phyloP scores from a whole-genome alignment of 1,140 invertebrate genomes.

The Solenopsis fugax region DNA sequence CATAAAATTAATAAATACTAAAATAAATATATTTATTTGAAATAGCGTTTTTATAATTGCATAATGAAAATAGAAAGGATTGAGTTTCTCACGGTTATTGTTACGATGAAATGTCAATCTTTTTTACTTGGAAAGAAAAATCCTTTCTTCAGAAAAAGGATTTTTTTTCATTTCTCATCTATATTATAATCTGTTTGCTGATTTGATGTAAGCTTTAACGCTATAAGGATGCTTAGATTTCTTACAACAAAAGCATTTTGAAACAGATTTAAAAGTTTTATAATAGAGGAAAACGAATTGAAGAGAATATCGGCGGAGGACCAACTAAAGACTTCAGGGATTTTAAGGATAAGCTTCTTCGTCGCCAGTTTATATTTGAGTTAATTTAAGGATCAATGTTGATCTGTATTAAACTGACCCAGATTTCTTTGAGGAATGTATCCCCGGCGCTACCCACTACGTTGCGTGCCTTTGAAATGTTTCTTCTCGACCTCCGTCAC shows the following conservation, averaged over 20 bases:
- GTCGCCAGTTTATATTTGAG: constrained; percentile 69
- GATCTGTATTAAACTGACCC: constrained; percentile 77
- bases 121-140: no score
- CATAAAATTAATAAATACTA: background rate
- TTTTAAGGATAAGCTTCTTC: constrained; percentile 66
- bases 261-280: constrained; percentile 12
- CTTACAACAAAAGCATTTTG: background rate
- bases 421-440: background rate
- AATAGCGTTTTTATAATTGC: background rate
- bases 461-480: background rate
- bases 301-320: constrained; percentile 58
- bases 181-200: no score
- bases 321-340: constrained; percentile 60
- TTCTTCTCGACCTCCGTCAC: background rate
- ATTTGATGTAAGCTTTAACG: background rate
- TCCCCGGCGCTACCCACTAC: background rate
- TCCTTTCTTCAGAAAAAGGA: background rate
- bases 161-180: background rate
- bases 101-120: background rate
- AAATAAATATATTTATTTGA: background rate
- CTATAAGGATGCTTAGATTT: background rate
- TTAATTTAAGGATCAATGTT: constrained; percentile 81
- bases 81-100: background rate
- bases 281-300: constrained; percentile 33
- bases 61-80: background rate